Percentiles rank a stretch among this genome's conserved stretches.
phyloP scores from a whole-genome alignment of 2,888 invertebrate genomes.

The Lissocephala sabroskyi region DNA sequence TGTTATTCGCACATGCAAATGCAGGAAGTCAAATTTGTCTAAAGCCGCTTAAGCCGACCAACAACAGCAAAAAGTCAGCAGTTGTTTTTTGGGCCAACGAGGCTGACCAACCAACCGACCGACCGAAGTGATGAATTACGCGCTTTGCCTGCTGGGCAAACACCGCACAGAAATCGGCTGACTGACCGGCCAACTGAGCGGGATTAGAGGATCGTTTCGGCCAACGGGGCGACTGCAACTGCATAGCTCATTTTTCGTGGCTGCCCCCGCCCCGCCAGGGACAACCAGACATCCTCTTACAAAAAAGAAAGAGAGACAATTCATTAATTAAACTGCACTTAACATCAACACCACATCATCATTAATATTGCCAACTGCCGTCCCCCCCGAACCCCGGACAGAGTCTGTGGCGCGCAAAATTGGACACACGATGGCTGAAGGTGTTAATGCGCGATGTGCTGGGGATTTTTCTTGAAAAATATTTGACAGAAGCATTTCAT shows the following conservation, averaged over 20 bases:
- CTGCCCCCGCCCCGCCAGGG: not conserved
- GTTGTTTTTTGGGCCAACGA: no score
- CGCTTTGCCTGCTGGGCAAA: slow-evolving; percentile 1
- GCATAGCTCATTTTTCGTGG: slow-evolving; percentile 39
- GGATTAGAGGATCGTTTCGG: no score
- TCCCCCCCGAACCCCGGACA: not conserved
- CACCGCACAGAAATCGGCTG: not conserved
- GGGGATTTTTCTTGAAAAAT: slow-evolving; percentile 13
- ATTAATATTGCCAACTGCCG: slow-evolving; percentile 54
- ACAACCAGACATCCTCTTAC: not conserved
- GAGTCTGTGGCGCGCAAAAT: not conserved
- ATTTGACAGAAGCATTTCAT: slow-evolving; percentile 15
- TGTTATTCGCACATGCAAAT: slow-evolving; percentile 55
- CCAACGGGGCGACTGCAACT: not conserved
- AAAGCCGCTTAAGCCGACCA: slow-evolving; percentile 16
- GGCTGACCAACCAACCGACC: no score
- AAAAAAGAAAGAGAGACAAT: slow-evolving; percentile 45
- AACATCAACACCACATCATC: slow-evolving; percentile 71
- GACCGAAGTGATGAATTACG: no score
- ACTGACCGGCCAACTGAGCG: not conserved
- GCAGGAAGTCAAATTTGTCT: slow-evolving; percentile 55
- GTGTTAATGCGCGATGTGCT: slow-evolving; percentile 12
- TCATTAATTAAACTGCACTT: slow-evolving; percentile 71
- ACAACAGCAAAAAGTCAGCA: no score
- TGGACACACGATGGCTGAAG: slow-evolving; percentile 19